Base-by-base conservation (phyloP, 2,113 vertebrate species). In the Suricata suricatta region DNA sequence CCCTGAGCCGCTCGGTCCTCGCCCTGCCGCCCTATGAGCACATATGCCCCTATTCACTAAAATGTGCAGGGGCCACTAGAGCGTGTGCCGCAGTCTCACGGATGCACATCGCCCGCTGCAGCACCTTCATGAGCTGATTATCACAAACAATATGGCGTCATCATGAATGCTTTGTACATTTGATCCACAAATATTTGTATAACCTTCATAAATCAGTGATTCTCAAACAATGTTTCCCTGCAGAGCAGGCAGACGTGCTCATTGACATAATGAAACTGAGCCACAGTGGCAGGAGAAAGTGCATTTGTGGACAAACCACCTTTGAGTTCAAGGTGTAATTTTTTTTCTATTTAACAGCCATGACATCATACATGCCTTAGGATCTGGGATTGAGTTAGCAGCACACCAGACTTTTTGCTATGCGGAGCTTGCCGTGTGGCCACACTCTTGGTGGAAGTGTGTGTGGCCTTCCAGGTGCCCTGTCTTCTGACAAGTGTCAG, bases 391-490 rank as follows among this genome's bases (percentile, higher is more conserved):
- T 13, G 13, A 57, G 41, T 21, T 31, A 79, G 52, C 27, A 52
- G 17, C 33, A 16, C 7, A 1, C 12, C 9, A 10, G 21, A 11
- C 57, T 35, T 21, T 25, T 21, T 0, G 0, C 41, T 23, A 6
- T 9, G 2, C 15, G 1, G 16, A 76, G 50, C 44, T 74, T 16
- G 2, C n/a, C 31, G 7, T 13, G 91, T 27, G 33, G 11, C 16
- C 38, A 1, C 8, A 3, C 35, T 71, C 60, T 81, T 47, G 57
- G 87, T 7, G 47, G 85, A 88, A 21, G 31, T 1, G 3, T 41
- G 74, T 35, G 11, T 57, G 76, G 76, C 31, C 19, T 35, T 69
- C 74, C n/a, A 29, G 57, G 12, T 33, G 69, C 29, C 79, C 38
- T 0, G 3, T 25, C 16, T 71, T 12, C 79, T 33, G 19, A 23